phyloP scores from a whole-genome alignment of 2,113 vertebrate species.

The Galemys pyrenaicus region DNA sequence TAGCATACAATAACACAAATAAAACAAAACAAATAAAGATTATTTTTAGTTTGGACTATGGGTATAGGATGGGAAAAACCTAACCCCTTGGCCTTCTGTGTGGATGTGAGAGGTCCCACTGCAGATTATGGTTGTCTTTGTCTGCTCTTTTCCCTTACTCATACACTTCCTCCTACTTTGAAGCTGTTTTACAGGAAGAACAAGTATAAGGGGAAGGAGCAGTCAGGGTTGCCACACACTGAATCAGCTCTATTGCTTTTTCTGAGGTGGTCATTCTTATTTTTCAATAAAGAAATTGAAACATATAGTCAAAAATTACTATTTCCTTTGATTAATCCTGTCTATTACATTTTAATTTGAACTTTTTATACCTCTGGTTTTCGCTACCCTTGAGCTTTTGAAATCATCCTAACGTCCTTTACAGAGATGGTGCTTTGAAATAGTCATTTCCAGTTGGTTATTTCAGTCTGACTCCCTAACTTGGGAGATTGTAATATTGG shows the following conservation, averaged over 20 bases:
- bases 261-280: neutral
- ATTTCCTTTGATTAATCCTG: neutral
- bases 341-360: constrained; percentile 6
- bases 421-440: neutral
- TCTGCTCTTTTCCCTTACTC: neutral
- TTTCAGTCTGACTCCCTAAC: neutral
- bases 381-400: neutral
- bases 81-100: neutral
- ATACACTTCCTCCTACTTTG: neutral
- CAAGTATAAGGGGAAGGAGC: neutral
- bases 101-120: neutral
- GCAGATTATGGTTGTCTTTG: neutral
- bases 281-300: constrained; percentile 11
- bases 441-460: constrained; percentile 11
- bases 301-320: neutral
- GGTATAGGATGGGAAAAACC: neutral
- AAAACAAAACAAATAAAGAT: neutral
- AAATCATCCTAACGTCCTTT: constrained; percentile 38
- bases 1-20: neutral
- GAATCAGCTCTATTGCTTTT: constrained; percentile 9
- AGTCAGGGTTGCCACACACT: neutral
- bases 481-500: neutral
- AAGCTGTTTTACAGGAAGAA: neutral
- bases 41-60: neutral
- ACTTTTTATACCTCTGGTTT: neutral